Conservation (phyloP, 2,113 vertebrate genomes). For the Sapajus apella region DNA sequence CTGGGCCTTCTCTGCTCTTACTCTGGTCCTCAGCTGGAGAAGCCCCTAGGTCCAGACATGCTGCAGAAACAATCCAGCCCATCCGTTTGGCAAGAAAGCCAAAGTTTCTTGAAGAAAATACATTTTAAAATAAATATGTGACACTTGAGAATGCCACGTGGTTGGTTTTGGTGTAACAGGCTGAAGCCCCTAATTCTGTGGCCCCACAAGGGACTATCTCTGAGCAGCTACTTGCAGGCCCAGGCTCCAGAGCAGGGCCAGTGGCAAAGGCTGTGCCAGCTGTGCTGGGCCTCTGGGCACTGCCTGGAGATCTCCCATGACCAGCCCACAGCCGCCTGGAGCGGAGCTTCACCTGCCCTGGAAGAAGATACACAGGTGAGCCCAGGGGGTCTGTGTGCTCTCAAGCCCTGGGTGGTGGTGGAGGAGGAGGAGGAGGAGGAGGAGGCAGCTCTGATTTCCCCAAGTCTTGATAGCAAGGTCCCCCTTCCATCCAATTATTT, state of each 20-base stretch:
- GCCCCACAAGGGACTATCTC: background rate
- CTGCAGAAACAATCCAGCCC: slow-evolving; percentile 3
- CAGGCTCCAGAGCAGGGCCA: background rate
- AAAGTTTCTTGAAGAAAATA: slow-evolving; percentile 21
- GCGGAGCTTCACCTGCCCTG: background rate
- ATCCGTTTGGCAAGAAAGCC: slow-evolving; percentile 59
- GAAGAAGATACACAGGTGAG: background rate
- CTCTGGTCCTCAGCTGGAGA: background rate
- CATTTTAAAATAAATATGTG: background rate
- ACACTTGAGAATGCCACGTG: background rate
- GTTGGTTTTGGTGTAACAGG: background rate
- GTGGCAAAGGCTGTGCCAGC: background rate
- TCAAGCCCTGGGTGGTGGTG: background rate
- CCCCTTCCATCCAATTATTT: background rate
- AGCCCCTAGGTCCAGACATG: background rate
- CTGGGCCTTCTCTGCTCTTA: slow-evolving; percentile 4
- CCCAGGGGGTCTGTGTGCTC: background rate
- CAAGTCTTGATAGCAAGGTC: background rate
- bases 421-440: too few species aligned
- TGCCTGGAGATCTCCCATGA: background rate
- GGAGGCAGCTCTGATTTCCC: background rate
- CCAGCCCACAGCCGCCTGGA: background rate
- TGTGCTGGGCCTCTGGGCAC: background rate
- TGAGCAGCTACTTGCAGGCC: background rate
- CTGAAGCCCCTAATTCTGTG: background rate